These are phyloP conservation scores for Echinometra lucunter DNA, from an alignment of 53 echinoderm and acorn worm genomes.

Conservation along the genomic window DNA sequence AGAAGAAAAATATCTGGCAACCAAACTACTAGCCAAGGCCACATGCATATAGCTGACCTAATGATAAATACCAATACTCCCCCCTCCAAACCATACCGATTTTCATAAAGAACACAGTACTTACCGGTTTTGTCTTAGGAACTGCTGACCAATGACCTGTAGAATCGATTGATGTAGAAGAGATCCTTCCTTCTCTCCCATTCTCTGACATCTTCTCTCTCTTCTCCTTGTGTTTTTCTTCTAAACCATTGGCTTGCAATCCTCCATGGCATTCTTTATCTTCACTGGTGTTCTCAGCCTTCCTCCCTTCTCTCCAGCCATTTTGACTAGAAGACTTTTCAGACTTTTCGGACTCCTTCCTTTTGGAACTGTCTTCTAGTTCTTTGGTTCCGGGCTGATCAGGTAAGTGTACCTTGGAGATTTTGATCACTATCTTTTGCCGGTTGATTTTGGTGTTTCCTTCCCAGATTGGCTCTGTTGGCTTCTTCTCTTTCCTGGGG, in stretches of 20 bases:
- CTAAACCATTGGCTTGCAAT: neutral
- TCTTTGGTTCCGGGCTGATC: constrained; percentile 26
- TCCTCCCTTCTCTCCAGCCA: neutral
- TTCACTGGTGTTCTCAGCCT: neutral
- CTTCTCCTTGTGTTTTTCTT: neutral
- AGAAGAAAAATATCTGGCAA: neutral
- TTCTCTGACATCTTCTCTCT: neutral
- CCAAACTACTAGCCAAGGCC: too few relatives aligned
- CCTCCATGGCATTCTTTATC: neutral
- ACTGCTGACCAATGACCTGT: neutral
- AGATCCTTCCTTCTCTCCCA: neutral
- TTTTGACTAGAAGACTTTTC: neutral
- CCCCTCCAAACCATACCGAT: neutral
- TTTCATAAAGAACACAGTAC: neutral
- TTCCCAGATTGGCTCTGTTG: constrained; percentile 26
- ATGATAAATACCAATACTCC: too few relatives aligned
- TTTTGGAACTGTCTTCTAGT: neutral
- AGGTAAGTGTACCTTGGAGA: constrained; percentile 15
- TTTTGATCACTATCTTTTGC: constrained; percentile 30
- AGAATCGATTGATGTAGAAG: neutral
- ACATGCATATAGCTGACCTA: too few relatives aligned
- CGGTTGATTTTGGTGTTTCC: constrained; percentile 32
- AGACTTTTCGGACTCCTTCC: neutral
- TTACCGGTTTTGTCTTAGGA: constrained; percentile 4
- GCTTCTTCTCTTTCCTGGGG: neutral